These are phyloP conservation scores for Stomorhina lunata DNA, from an alignment of 2,888 invertebrate species.

Conservation along the genomic window DNA sequence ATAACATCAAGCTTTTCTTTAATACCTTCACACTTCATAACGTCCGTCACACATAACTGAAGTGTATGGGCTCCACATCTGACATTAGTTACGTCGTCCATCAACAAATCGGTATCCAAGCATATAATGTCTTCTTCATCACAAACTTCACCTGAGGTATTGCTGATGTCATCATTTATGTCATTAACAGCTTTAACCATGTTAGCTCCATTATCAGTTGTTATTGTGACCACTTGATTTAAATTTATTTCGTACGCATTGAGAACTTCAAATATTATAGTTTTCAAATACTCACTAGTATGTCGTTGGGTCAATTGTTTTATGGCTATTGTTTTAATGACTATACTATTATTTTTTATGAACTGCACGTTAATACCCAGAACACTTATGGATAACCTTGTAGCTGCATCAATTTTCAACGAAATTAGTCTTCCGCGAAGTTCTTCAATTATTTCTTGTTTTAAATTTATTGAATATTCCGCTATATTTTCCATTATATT, in stretches of 20 bases:
- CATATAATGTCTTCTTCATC: neutral
- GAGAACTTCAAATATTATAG: conserved; percentile 34
- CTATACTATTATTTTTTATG: conserved; percentile 38
- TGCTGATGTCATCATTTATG: conserved; percentile 34
- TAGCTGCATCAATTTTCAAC: conserved; percentile 52
- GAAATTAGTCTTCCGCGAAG: conserved; percentile 36
- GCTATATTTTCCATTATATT: conserved; percentile 45
- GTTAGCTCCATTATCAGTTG: conserved; percentile 55
- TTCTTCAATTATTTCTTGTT: conserved; percentile 38
- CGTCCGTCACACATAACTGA: too few species aligned
- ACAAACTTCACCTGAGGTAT: conserved; percentile 13
- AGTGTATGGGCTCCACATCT: too few species aligned
- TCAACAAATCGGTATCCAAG: conserved; percentile 14
- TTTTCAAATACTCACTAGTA: conserved; percentile 43
- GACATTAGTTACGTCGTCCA: too few species aligned
- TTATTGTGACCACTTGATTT: conserved; percentile 56
- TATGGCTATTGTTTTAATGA: conserved; percentile 41
- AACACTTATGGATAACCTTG: conserved; percentile 34
- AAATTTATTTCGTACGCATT: conserved; percentile 31
- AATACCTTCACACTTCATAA: too few species aligned
- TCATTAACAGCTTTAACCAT: conserved; percentile 39
- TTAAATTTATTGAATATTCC: conserved; percentile 41
- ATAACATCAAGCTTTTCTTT: too few species aligned
- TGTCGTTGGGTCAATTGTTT: conserved; percentile 17
- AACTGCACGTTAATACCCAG: conserved; percentile 46